phyloP scores from a whole-genome alignment of 2,888 invertebrate genomes.

The Dryadula phaetusa region DNA sequence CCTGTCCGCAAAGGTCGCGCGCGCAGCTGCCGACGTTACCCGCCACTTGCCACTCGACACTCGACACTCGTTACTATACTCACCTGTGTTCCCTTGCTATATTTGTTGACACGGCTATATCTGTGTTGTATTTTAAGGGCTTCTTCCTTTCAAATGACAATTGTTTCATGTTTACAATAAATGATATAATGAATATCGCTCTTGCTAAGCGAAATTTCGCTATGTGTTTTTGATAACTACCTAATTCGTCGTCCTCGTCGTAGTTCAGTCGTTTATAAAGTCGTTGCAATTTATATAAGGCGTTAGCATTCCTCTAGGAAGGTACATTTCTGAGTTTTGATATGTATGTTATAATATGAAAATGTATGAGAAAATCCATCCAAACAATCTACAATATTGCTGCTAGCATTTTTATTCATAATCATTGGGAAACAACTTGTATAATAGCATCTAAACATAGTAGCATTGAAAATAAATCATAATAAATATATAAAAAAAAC shows the following conservation, averaged over 20 bases:
- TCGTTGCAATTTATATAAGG: too few species aligned
- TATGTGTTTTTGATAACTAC: too few species aligned
- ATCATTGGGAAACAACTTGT: background rate
- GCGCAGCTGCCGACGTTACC: slow-evolving; percentile 35
- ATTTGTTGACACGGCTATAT: background rate
- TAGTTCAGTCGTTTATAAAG: too few species aligned
- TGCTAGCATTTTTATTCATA: background rate
- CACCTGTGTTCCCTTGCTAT: background rate
- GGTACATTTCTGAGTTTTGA: too few species aligned
- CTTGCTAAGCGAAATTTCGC: too few species aligned
- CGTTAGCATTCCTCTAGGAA: too few species aligned
- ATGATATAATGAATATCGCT: too few species aligned
- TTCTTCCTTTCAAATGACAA: background rate
- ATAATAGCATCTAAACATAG: slow-evolving; percentile 4
- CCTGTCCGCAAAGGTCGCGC: slow-evolving; percentile 42
- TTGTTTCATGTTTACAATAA: background rate
- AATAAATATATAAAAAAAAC: background rate
- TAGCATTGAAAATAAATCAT: background rate
- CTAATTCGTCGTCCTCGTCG: too few species aligned
- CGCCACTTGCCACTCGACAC: background rate
- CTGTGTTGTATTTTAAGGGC: background rate
- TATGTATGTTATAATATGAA: too few species aligned
- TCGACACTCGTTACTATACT: background rate
- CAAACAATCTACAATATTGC: background rate
- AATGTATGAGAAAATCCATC: background rate